Evolutionary conservation across 2,113 vertebrate species (phyloP).

Genomic region (Pongo pygmaeus): DNA sequence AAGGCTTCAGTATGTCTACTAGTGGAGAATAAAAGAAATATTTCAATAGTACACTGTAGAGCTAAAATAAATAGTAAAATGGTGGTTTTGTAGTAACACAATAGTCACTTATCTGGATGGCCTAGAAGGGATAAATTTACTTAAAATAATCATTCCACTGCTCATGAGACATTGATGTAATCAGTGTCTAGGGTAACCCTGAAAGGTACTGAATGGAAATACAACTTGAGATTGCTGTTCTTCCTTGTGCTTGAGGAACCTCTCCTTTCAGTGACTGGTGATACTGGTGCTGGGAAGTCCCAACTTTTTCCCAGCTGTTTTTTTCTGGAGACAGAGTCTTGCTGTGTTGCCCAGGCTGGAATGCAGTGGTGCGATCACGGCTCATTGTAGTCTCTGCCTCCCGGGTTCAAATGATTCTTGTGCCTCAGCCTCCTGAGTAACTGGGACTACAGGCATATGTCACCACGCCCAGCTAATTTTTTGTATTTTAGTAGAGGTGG

Average conservation of each 20-base stretch:
- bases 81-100: slow-evolving; percentile 48
- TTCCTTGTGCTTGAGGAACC: background rate
- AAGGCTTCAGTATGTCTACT: slow-evolving; percentile 7
- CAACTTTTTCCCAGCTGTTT: background rate
- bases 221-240: background rate
- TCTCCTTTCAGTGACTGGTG: background rate
- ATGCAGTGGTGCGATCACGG: no score
- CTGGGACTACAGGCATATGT: no score
- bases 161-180: slow-evolving; percentile 41
- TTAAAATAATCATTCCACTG: slow-evolving; percentile 48
- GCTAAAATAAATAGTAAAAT: slow-evolving; percentile 50
- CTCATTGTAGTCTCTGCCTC: no score
- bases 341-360: no score
- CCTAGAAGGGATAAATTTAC: slow-evolving; percentile 67
- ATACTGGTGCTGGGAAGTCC: background rate
- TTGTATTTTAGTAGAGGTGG: no score
- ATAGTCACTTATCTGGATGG: slow-evolving; percentile 56
- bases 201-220: background rate
- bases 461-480: no score
- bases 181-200: slow-evolving; percentile 19
- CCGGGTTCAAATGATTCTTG: no score
- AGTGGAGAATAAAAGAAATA: slow-evolving; percentile 41
- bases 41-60: background rate
- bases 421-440: no score
- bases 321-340: no score